Base-by-base conservation (phyloP, 2,113 vertebrate species). In the Tachuris rubrigastra region DNA sequence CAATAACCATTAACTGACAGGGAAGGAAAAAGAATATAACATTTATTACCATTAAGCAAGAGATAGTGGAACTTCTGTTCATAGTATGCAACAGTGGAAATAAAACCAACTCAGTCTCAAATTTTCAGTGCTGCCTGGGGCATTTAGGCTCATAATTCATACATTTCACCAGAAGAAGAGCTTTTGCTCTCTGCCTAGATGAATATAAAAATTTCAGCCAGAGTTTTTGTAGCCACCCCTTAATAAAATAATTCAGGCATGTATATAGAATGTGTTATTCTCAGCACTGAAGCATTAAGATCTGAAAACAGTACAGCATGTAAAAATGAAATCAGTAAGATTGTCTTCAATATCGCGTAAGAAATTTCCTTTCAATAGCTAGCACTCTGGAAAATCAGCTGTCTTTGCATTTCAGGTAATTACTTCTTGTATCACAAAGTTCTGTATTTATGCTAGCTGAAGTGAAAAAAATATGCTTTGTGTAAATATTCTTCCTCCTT, bases 401-500 rank as follows among this genome's bases (percentile, higher is more conserved):
- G 90, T 71, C 95, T 77, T 72, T 95, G 95, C 96, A 78, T 92
- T 94, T 93, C 82, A 89, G 69, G 84, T 95, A 96, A 94, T 94
- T 94, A 79, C 92, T 86, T 92, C 69, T 91, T 90, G 41, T 88
- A 25, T 78, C 13, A 12, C 73, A 30, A 84, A 92, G 53, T 84
- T 92, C 92, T 93, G 9, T 95, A 88, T 94, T 91, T 86, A 60
- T 94, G 92, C 73, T 89, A 90, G 80, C 60, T 96, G 85, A 96
- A 90, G 85, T 85, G 92, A 90, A 91, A 96, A 80, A 95, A 88
- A 74, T n/a, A 69, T 33, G 55, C 82, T 93, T 81, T 81, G 68
- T 90, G 89, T 81, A 95, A 96, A 95, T 95, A 92, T 95, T 95
- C 95, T 86, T 93, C 89, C 93, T 95, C 56, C 35, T 95, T 94